A percentile compares a stretch with the other conserved stretches of the same genome.
phyloP scores from a whole-genome alignment of 2,797 vertebrate species.

The Malacoraja senta region DNA sequence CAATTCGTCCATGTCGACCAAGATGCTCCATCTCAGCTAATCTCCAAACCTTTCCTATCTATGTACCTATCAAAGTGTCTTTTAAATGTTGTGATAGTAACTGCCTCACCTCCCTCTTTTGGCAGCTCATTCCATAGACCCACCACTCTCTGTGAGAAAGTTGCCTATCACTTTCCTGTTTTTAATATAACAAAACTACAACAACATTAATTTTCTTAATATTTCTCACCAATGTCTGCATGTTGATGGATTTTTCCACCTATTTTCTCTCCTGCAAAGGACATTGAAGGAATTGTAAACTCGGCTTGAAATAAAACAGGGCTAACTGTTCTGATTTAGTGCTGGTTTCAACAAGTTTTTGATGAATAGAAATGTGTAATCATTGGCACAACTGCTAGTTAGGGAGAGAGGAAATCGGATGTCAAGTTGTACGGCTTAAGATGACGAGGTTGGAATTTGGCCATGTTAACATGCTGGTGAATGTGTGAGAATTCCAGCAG shows the following conservation, averaged over 20 bases:
- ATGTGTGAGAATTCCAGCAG: constrained; percentile 54
- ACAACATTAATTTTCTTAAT: neutral
- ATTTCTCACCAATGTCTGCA: neutral
- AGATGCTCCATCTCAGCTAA: too few relatives aligned
- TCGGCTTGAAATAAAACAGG: neutral
- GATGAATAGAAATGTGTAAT: constrained; percentile 35
- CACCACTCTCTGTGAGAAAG: too few relatives aligned
- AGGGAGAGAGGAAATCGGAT: constrained; percentile 27
- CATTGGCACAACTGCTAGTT: constrained; percentile 33
- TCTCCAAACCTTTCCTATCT: too few relatives aligned
- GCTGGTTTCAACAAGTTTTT: constrained; percentile 34
- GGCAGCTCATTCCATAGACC: too few relatives aligned
- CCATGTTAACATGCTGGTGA: constrained; percentile 55
- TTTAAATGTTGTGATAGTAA: too few relatives aligned
- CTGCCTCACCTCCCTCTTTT: too few relatives aligned
- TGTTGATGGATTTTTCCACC: neutral
- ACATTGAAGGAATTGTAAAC: neutral
- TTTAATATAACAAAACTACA: neutral
- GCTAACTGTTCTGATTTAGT: constrained; percentile 1
- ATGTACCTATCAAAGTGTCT: too few relatives aligned
- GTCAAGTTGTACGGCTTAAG: constrained; percentile 34
- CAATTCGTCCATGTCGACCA: too few relatives aligned
- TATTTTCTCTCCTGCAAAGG: neutral
- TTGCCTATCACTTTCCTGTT: too few relatives aligned
- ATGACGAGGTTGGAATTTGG: constrained; percentile 52